Evolutionary conservation across 2,113 vertebrate genomes (phyloP), one percentile per base, ranked within the genome.

Genomic region (Dendropsophus ebraccatus): DNA sequence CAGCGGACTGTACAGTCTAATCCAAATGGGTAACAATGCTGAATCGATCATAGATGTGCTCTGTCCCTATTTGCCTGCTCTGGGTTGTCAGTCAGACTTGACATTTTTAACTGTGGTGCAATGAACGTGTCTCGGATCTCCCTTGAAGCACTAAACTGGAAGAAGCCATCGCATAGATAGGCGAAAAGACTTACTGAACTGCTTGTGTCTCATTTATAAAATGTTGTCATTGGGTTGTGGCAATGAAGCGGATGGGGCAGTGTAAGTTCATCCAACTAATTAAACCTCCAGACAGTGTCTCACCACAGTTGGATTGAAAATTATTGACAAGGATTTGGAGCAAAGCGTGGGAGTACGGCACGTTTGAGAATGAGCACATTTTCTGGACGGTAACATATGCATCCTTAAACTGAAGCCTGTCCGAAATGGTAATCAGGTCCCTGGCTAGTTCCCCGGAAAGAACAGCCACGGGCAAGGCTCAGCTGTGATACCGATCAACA

Each of bases 191-290:
- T 52, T 21, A 77, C 10, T 58, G 52, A 28, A 60, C 21, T 14
- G 54, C 52, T 41, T 56, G 30, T 79, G 54, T 60, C 37, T 80
- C 77, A 25, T 80, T 62, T 60, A 80, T 25, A 80, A 45, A 21
- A 65, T 69, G 41, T 50, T 80, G 77, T 80, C 52, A 80, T 81
- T 65, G 37, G 28, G 7, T 65, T 67, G n/a, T 49, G 28, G 79
- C 79, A 49, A 1, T 69, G 41, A 67, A 67, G n/a, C 28, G n/a
- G 35, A 5, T 50, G 17, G 45, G 60, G 37, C 79, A 81, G 17
- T 23, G 58, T 13, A 69, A 81, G 60, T 81, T 81, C 79, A 81
- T 81, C 60, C 79, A 65, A 81, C 60, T 81, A 81, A 81, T 81
- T 65, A 81, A 69, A 81, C 79, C 60, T 47, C 79, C 56, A 80